Percentiles rank a stretch among this genome's conserved stretches.
Evolutionary conservation across 64 coral and sea anemone species (phyloP).

Genomic region (Stylophora pistillata): DNA sequence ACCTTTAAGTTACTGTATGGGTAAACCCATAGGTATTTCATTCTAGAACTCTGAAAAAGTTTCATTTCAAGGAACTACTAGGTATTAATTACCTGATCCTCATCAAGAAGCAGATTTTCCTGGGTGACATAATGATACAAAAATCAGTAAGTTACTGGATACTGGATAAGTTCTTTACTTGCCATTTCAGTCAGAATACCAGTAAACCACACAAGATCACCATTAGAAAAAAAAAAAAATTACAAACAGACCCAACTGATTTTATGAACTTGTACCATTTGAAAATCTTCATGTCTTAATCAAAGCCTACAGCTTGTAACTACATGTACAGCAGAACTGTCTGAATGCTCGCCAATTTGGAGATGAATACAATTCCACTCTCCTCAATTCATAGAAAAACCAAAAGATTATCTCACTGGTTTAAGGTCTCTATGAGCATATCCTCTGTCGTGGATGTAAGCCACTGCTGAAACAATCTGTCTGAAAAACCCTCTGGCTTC

Average conservation of each 20-base stretch:
- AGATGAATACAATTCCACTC: too few relatives aligned
- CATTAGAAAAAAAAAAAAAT: background rate
- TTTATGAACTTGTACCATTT: too few relatives aligned
- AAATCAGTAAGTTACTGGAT: background rate
- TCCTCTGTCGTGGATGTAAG: constrained; percentile 94
- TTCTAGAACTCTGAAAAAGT: too few relatives aligned
- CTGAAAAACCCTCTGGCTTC: constrained; percentile 93
- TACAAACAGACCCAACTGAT: too few relatives aligned
- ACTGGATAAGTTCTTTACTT: too few relatives aligned
- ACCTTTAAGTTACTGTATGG: too few relatives aligned
- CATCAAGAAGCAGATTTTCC: constrained; percentile 97
- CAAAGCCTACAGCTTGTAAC: too few relatives aligned
- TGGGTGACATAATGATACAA: background rate
- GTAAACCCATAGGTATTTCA: too few relatives aligned
- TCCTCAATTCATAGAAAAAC: background rate
- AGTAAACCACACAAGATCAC: background rate
- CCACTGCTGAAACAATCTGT: constrained; percentile 97
- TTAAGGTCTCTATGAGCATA: constrained; percentile 98
- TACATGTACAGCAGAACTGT: too few relatives aligned
- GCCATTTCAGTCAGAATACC: too few relatives aligned
- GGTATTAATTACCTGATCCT: constrained; percentile 75
- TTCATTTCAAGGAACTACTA: background rate
- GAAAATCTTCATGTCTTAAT: too few relatives aligned
- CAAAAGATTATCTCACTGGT: constrained; percentile 59
- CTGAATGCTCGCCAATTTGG: too few relatives aligned